Conservation (phyloP, 1,140 invertebrate species). For the Eupeodes corollae region DNA sequence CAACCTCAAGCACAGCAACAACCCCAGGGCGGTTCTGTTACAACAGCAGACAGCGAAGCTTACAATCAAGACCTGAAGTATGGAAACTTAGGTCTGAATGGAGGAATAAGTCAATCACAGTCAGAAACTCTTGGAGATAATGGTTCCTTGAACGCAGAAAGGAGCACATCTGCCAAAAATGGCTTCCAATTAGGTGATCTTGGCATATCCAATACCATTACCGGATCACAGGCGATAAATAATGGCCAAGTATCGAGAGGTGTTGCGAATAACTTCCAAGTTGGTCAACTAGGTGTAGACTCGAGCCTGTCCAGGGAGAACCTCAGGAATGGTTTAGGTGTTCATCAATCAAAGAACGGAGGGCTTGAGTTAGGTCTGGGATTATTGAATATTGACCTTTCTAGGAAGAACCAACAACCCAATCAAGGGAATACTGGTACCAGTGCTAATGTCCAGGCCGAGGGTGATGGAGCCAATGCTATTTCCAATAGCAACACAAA, state of each 20-base stretch:
- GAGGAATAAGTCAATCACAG: too few species aligned
- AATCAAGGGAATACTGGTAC: conserved; percentile 9
- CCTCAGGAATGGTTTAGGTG: conserved; percentile 22
- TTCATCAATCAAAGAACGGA: conserved; percentile 22
- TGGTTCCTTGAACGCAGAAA: conserved; percentile 13
- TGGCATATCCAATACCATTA: conserved; percentile 27
- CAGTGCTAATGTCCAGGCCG: conserved; percentile 24
- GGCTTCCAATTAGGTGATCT: conserved; percentile 23
- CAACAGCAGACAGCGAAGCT: conserved; percentile 22
- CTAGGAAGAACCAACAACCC: conserved; percentile 13
- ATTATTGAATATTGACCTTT: conserved; percentile 21
- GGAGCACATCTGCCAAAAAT: conserved; percentile 19
- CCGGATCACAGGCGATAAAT: conserved; percentile 19
- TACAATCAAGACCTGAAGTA: conserved; percentile 25
- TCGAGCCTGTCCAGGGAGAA: conserved; percentile 24
- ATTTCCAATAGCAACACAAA: conserved; percentile 18
- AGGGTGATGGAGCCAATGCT: conserved; percentile 15
- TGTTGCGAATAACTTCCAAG: conserved; percentile 22
- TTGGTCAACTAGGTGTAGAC: conserved; percentile 23
- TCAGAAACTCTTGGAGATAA: conserved; percentile 22
- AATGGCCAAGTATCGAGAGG: conserved; percentile 16
- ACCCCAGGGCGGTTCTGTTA: conserved; percentile 15
- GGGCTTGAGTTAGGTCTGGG: conserved; percentile 22
- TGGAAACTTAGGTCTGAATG: conserved; percentile 20
- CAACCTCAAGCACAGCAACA: conserved; percentile 25